Conservation (phyloP, 2,113 vertebrate genomes). For the Myotis lucifugus region DNA sequence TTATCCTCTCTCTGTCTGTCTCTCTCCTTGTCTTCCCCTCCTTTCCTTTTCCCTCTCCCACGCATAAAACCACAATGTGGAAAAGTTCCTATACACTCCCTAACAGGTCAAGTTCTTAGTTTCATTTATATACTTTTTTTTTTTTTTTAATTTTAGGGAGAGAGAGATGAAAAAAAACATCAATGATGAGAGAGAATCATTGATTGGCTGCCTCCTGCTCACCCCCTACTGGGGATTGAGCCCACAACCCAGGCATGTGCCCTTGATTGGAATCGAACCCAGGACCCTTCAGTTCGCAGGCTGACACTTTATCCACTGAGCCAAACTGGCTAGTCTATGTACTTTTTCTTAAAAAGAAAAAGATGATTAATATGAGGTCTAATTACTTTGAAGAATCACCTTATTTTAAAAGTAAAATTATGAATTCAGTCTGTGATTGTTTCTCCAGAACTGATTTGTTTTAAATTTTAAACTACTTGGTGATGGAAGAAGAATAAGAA, state of each 20-base stretch:
- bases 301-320: too few relatives aligned
- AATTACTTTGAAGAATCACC: constrained; percentile 25
- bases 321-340: not conserved
- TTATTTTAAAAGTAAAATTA: constrained; percentile 21
- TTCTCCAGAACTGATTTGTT: not conserved
- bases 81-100: not conserved
- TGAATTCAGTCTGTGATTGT: constrained; percentile 10
- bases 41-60: not conserved
- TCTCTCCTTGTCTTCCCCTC: not conserved
- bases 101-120: not conserved
- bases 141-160: not conserved
- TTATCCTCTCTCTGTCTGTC: not conserved
- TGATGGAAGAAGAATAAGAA: constrained; percentile 18
- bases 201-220: too few relatives aligned
- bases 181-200: too few relatives aligned
- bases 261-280: too few relatives aligned
- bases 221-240: too few relatives aligned
- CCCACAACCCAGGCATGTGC: too few relatives aligned
- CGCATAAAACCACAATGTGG: not conserved
- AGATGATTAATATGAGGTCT: not conserved
- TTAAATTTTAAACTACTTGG: not conserved
- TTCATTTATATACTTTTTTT: not conserved
- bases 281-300: too few relatives aligned
- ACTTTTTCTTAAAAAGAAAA: constrained; percentile 33
- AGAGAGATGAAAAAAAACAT: too few relatives aligned